Conservation (phyloP, 2,797 vertebrate genomes). For the Alfaro cultratus region DNA sequence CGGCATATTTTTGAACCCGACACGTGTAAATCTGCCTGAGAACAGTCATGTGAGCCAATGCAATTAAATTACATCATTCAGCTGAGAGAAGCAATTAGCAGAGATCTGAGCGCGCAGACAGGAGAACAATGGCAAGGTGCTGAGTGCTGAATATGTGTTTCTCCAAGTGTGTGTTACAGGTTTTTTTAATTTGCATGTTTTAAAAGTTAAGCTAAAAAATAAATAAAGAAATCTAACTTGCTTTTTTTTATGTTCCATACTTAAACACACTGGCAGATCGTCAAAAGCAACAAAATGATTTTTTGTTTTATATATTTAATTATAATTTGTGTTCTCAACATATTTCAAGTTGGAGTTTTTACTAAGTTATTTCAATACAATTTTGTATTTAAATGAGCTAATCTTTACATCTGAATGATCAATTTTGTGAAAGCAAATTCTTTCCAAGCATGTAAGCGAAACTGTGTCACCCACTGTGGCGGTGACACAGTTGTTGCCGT, state of each 20-base stretch:
- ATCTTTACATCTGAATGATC: conserved; percentile 1
- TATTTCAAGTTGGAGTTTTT: background rate
- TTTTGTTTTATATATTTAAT: conserved; percentile 13
- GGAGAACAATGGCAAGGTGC: conserved; percentile 41
- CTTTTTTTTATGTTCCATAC: background rate
- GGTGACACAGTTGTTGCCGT: conserved; percentile 25
- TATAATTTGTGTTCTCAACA: background rate
- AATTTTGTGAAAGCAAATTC: conserved; percentile 10
- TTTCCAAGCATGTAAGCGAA: conserved; percentile 3
- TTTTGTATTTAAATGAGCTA: background rate
- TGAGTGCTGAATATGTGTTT: conserved; percentile 31
- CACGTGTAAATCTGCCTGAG: conserved; percentile 9
- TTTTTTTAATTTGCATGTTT: conserved; percentile 29
- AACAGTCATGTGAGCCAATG: conserved; percentile 27
- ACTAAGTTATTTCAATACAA: background rate
- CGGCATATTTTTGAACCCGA: background rate
- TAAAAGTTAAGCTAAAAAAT: conserved; percentile 23
- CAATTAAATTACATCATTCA: conserved; percentile 52
- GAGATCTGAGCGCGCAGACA: conserved; percentile 45
- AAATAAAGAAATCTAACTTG: conserved; percentile 6
- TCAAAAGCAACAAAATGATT: background rate
- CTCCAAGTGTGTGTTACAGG: conserved; percentile 3
- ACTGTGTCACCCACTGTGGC: background rate
- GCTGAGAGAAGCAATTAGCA: conserved; percentile 59
- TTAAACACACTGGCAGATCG: background rate